Percentiles rank a stretch among this genome's conserved stretches.
Evolutionary conservation across 2,113 vertebrate genomes (phyloP).

Genomic region (Mystacornis crossleyi): DNA sequence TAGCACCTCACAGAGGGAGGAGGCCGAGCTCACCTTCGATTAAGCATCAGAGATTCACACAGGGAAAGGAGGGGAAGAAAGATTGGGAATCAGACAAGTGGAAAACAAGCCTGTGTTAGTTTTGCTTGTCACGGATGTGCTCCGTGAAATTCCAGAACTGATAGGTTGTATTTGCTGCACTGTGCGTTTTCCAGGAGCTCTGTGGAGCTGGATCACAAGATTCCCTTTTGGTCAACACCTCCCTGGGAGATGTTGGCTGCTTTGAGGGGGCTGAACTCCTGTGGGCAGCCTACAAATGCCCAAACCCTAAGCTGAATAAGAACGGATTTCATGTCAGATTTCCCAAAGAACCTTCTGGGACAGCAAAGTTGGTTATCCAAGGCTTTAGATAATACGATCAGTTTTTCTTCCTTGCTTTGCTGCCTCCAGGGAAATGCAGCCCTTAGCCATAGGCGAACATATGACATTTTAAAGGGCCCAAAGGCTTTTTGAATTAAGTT

Average conservation of each 20-base stretch:
- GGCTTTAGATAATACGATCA: neutral
- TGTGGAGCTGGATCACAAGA: neutral
- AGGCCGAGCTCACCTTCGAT: neutral
- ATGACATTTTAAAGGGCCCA: slow-evolving; percentile 1
- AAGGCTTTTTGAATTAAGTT: neutral
- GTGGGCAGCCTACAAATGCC: neutral
- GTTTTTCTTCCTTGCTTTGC: neutral
- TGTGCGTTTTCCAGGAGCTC: fast-evolving
- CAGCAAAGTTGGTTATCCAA: neutral
- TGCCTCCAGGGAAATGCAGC: neutral
- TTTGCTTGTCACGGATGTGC: neutral
- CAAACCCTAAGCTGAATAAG: neutral
- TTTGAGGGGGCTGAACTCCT: neutral
- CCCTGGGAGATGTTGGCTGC: neutral
- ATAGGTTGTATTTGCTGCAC: neutral
- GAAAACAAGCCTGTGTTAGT: neutral
- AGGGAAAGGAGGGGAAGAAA: neutral
- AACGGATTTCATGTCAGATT: neutral
- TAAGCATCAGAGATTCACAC: neutral
- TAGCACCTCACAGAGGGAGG: neutral
- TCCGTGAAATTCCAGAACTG: neutral
- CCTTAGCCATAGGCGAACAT: neutral
- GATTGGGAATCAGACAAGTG: neutral
- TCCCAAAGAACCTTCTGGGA: neutral
- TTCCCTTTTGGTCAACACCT: neutral